Evolutionary conservation across 2,113 vertebrate genomes (phyloP).

Genomic region (Talpa occidentalis): DNA sequence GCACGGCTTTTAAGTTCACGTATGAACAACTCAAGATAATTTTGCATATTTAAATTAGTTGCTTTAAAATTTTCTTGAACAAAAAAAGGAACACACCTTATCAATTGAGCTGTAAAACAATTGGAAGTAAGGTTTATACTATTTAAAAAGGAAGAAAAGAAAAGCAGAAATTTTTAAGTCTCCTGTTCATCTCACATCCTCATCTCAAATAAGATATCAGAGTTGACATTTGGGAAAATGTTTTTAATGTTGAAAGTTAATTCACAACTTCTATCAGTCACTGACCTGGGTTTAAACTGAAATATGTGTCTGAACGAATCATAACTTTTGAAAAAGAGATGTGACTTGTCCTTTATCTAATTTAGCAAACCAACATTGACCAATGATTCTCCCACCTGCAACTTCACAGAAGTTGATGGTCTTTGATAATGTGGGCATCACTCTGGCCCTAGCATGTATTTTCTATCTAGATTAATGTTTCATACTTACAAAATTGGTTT

Average conservation of each 20-base stretch:
- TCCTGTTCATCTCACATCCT: slow-evolving; percentile 26
- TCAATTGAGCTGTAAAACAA: slow-evolving; percentile 86
- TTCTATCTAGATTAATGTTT: slow-evolving; percentile 4
- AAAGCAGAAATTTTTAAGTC: slow-evolving; percentile 42
- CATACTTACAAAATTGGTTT: slow-evolving; percentile 5
- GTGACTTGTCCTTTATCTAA: background rate
- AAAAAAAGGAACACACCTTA: slow-evolving; percentile 87
- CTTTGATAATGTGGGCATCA: background rate
- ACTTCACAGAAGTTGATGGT: background rate
- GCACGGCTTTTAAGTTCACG: slow-evolving; percentile 93
- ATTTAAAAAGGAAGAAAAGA: slow-evolving; percentile 65
- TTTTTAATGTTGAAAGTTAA: slow-evolving; percentile 65
- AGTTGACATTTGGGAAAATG: slow-evolving; percentile 29
- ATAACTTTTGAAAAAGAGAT: slow-evolving; percentile 40
- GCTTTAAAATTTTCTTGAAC: slow-evolving; percentile 89
- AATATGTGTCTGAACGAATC: background rate
- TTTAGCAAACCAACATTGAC: background rate
- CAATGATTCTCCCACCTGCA: background rate
- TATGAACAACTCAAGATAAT: slow-evolving; percentile 93
- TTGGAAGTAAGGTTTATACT: slow-evolving; percentile 76
- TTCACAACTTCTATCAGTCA: slow-evolving; percentile 44
- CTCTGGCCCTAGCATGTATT: background rate
- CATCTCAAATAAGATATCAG: slow-evolving; percentile 47
- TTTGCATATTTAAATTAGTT: slow-evolving; percentile 92
- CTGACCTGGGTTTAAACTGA: background rate